These are phyloP conservation scores for Ophioninae sp. DNA, from an alignment of 2,888 invertebrate species.

Conservation along the genomic window DNA sequence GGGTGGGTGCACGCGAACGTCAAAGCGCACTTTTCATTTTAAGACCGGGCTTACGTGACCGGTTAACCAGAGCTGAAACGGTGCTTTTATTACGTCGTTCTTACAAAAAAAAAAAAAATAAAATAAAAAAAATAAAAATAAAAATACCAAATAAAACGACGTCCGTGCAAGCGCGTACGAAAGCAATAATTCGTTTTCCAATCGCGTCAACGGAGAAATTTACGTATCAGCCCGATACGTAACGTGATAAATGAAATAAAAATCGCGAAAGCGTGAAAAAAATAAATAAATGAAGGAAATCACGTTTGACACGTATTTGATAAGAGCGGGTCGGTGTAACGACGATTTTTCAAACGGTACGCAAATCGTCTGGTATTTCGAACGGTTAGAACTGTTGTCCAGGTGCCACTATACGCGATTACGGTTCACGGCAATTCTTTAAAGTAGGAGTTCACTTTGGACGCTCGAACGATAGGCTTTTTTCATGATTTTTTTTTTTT, in stretches of 20 bases:
- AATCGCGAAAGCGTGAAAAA: background rate
- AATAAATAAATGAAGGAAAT: background rate
- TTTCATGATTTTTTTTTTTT: too few relatives aligned
- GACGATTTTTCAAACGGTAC: background rate
- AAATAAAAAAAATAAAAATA: too few relatives aligned
- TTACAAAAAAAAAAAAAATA: background rate
- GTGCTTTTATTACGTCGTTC: slow-evolving; percentile 65
- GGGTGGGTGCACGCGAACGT: slow-evolving; percentile 48
- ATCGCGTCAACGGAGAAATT: background rate
- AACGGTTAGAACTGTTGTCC: background rate
- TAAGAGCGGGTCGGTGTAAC: background rate
- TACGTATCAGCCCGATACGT: background rate
- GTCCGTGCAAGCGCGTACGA: background rate
- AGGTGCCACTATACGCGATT: background rate
- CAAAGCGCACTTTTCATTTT: slow-evolving; percentile 68
- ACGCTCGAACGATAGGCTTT: too few relatives aligned
- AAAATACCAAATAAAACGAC: too few relatives aligned
- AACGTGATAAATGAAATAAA: background rate
- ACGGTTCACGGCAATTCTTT: too few relatives aligned
- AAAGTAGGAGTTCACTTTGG: too few relatives aligned
- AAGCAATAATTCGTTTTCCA: background rate
- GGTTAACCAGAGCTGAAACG: slow-evolving; percentile 68
- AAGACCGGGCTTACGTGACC: slow-evolving; percentile 69
- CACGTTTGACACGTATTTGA: background rate
- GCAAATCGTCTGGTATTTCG: background rate